Percentiles rank a stretch among this genome's conserved stretches.
These are phyloP conservation scores for Calcarius lapponicus DNA, from an alignment of 2,797 vertebrate genomes.

Conservation along the genomic window DNA sequence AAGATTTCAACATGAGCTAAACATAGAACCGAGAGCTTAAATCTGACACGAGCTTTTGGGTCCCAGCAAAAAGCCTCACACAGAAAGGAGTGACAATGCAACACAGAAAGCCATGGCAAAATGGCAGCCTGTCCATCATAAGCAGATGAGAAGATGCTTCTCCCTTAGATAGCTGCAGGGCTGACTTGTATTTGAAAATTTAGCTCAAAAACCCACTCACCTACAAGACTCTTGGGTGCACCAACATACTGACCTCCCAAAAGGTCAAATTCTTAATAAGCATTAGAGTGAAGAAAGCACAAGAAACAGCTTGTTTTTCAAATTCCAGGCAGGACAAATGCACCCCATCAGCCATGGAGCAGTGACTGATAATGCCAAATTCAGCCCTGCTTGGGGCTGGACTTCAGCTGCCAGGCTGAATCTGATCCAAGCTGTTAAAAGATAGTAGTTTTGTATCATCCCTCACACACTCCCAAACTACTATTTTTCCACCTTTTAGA, in stretches of 20 bases:
- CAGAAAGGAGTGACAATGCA: neutral
- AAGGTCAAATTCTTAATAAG: slow-evolving; percentile 64
- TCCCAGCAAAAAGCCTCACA: neutral
- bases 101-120: neutral
- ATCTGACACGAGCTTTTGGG: accelerated
- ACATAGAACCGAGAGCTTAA: neutral
- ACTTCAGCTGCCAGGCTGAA: neutral
- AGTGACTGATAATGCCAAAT: neutral
- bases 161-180: neutral
- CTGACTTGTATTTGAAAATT: neutral
- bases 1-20: neutral
- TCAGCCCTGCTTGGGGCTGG: neutral
- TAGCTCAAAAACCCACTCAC: neutral
- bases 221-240: neutral
- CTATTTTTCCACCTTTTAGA: neutral
- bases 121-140: neutral
- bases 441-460: neutral
- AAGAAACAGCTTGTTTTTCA: slow-evolving; percentile 20
- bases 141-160: neutral
- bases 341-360: neutral
- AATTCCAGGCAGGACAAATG: slow-evolving; percentile 17
- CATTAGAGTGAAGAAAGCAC: slow-evolving; percentile 43
- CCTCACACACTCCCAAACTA: neutral
- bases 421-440: neutral
- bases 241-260: slow-evolving; percentile 15